phyloP scores from a whole-genome alignment of 2,888 invertebrate genomes.

The Andrena haemorrhoa region DNA sequence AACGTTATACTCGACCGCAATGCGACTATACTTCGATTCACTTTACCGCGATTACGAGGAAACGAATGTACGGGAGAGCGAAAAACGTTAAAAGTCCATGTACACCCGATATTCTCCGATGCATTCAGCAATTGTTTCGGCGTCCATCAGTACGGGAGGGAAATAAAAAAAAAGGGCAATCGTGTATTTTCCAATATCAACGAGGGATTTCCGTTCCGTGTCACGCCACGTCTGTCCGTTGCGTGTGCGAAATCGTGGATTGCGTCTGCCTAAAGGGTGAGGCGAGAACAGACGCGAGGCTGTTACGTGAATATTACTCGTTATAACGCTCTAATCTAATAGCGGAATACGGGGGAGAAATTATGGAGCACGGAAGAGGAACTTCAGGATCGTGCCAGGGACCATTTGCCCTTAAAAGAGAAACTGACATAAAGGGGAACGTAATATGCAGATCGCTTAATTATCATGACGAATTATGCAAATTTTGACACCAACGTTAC shows the following conservation, averaged over 20 bases:
- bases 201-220: conserved; percentile 46
- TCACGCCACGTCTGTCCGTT: conserved; percentile 23
- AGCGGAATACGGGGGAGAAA: conserved; percentile 59
- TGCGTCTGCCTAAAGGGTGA: conserved; percentile 20
- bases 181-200: conserved; percentile 50
- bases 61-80: conserved; percentile 9
- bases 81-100: conserved; percentile 36
- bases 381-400: conserved; percentile 66
- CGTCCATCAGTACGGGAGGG: conserved; percentile 17
- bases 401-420: conserved; percentile 74
- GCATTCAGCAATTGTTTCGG: conserved; percentile 54
- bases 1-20: too few species aligned
- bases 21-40: conserved; percentile 8
- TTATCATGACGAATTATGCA: conserved; percentile 78
- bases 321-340: conserved; percentile 74
- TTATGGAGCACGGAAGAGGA: conserved; percentile 60
- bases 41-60: conserved; percentile 18
- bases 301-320: conserved; percentile 74
- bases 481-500: conserved; percentile 72
- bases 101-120: conserved; percentile 27
- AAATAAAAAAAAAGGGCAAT: conserved; percentile 20
- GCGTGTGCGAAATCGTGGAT: conserved; percentile 40
- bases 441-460: conserved; percentile 78
- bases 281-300: conserved; percentile 45
- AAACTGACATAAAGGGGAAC: conserved; percentile 64